Evolutionary conservation across 2,888 invertebrate genomes (phyloP).

Genomic region (Bruchidius siliquastri): DNA sequence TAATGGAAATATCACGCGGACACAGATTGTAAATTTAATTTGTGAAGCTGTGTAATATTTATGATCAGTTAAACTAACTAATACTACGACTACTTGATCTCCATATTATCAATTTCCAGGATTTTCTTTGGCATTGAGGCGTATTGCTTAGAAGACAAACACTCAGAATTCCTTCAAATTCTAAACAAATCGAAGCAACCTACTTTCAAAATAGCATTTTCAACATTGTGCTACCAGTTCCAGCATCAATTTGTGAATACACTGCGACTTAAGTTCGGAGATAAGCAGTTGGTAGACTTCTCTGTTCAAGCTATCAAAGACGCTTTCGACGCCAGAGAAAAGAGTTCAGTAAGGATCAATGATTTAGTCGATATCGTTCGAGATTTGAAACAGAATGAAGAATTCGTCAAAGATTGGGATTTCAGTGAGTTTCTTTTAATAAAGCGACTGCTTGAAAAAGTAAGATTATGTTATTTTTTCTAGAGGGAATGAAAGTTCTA

Average conservation of each 20-base stretch:
- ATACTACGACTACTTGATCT: too few species aligned
- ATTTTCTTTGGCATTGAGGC: neutral
- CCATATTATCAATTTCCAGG: too few species aligned
- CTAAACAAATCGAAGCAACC: neutral
- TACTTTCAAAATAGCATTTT: neutral
- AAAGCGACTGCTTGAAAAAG: too few species aligned
- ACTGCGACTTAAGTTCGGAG: neutral
- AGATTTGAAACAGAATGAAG: neutral
- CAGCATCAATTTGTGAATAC: conserved; percentile 11
- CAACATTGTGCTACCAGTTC: neutral
- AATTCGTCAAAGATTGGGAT: neutral
- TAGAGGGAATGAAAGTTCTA: neutral
- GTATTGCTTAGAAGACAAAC: neutral
- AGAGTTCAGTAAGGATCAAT: neutral
- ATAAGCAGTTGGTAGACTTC: neutral
- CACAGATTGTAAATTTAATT: too few species aligned
- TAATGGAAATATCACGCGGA: too few species aligned
- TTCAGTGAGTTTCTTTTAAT: neutral
- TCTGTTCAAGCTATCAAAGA: neutral
- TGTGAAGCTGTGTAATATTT: too few species aligned
- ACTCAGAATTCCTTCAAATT: neutral
- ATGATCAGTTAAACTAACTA: too few species aligned
- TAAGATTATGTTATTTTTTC: too few species aligned
- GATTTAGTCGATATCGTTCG: neutral
- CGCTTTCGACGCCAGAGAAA: neutral